Evolutionary conservation across 2,113 vertebrate genomes (phyloP), one percentile per base, ranked within the genome.

Genomic region (Melanerpes aurifrons): DNA sequence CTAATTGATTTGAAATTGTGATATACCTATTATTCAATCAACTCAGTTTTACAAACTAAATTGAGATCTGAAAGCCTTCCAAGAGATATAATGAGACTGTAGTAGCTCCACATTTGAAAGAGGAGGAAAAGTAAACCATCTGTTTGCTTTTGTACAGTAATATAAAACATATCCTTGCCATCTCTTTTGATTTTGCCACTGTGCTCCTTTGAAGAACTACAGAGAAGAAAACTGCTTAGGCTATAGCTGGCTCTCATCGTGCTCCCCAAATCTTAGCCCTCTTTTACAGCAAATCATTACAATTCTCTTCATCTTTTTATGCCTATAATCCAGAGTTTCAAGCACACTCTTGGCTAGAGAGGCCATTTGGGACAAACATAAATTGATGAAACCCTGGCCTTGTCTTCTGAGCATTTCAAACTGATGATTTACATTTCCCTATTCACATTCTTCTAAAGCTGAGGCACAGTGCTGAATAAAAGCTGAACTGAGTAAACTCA

Each of bases 51-150:
- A 68, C 71, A 95, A 76, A 82, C 63, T 64, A 50, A 93, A 94
- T 91, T 83, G 19, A 74, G 87, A 90, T 68, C 71, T 95, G 94
- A 96, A 96, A 90, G 26, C 56, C 43, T 77, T 93, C 95, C 95
- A 95, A 93, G 83, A 85, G 85, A 81, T 78, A 81, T 78, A 87
- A 94, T 87, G 86, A 94, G 89, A 86, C 77, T 32, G 8, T 63
- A 87, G 93, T 64, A 95, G 87, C 64, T 88, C 77, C 79, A 54
- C 32, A 68, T 78, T 91, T 87, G 68, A 86, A 92, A 94, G 67
- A 83, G 45, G 45, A 91, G 85, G 56, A 95, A 94, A 94, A 94
- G 67, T 25, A 96, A 96, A 90, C 87, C 89, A 91, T 94, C 89
- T 95, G 90, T 89, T 93, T 94, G 91, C 89, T 90, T 92, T 66